Evolutionary conservation across 2,113 vertebrate genomes (phyloP), one percentile per base, ranked within the genome.

Genomic region (Anarrhichthys ocellatus): DNA sequence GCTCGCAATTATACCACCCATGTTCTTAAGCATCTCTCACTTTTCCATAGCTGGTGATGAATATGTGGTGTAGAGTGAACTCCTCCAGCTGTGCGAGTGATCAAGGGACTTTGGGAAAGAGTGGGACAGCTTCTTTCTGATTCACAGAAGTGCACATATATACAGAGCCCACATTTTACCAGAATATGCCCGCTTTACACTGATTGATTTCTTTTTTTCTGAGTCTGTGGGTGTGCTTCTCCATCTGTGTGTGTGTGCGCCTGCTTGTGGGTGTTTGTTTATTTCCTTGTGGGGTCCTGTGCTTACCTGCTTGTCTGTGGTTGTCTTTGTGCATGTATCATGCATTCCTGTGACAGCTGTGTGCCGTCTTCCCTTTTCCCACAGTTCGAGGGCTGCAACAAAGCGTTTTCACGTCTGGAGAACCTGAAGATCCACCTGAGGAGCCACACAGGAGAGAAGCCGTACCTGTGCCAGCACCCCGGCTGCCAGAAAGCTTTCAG

Each of bases 401-500:
- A 99, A 94, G 98, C 98, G 32, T 99, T 99, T 94, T 99, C 98
- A 1, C 95, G 98, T 70, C 96, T 99, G 92, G 98, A 99, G 95
- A 99, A 99, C 94, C 96, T 99, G 92, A 99, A 99, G 97, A 99
- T 99, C 91, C 98, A 99, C 95, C 96, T 99, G 86, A 95, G 98
- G 87, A 99, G 98, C 92, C 98, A 99, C 85, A 99, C 98, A 2
- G 98, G 98, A 48, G 98, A 99, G 94, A 98, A 99, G 92, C 98
- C 98, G 0, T 99, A 99, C 94, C 95, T 99, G 89, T 99, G 98
- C 91, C 98, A 99, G 96, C 98, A 99, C 85, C 98, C 97, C 0
- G 97, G 97, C 93, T 99, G 98, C 94, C 97, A 98, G 96, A 99
- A 99, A 94, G 97, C 98, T 90, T 99, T 99, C 96, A 99, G 98